Base-by-base conservation (phyloP, 2,888 invertebrate species). In the Cylindroiulus punctatus region DNA sequence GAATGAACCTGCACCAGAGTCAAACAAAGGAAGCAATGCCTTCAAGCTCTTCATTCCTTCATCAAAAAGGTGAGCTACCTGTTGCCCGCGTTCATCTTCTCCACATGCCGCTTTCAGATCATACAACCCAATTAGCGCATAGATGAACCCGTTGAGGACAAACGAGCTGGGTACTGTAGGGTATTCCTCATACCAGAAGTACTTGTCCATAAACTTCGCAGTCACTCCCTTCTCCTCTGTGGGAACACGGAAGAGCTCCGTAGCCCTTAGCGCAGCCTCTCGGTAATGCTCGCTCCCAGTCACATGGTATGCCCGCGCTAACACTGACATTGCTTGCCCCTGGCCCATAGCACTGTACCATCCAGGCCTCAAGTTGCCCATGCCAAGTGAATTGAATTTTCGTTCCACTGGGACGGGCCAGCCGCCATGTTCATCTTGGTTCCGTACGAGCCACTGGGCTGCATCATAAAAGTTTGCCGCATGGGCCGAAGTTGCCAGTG, bases 261-360 rank as follows among this genome's bases (percentile, higher is more conserved):
- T 92, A 83, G 96, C 98, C 88, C 94, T 93, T 57, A 94, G 91
- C 0, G 98, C 98, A 0, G 97, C 95, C 86, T 94, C 93, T 88
- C 98, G 92, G 91, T 97, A 99, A 87, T 92, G 92, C n/a, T 89
- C 87, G 90, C 92, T 90, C 82, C 93, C 93, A 40, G 96, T 96
- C 90, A 94, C 94, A 91, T 95, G 93, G 92, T 95, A 98, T 0
- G 98, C 98, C 89, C 99, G 93, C 0, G 97, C 94, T 85, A 99
- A 92, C n/a, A 99, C 94, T 0, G 98, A 98, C 89, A 99, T 95
- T 36, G 95, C 92, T 87, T 99, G 99, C 0, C 99, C 99, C 91
- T 99, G 99, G 2, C 97, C 98, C 99, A 99, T 99, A 0, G 98
- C 97, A 0, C 98, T 98, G 91, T 97, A 95, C 98, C 98, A 98